Evolutionary conservation across 2,797 vertebrate genomes (phyloP).

Genomic region (Neomorphus geoffroyi): DNA sequence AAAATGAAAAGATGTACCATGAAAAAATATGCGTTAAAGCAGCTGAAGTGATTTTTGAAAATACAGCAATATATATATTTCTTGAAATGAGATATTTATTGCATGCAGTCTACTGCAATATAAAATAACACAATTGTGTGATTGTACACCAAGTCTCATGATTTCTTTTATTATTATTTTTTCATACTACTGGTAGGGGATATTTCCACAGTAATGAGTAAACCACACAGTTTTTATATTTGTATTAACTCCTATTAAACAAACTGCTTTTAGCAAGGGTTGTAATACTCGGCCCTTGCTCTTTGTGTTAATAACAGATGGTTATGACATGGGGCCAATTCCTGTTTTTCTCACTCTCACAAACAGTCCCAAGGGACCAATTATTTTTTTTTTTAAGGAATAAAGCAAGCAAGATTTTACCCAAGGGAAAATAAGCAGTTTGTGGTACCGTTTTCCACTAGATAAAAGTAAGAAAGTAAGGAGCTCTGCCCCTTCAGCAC

Average conservation of each 20-base stretch:
- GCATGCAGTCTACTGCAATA: not conserved
- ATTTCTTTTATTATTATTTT: not conserved
- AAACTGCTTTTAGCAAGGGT: constrained; percentile 42
- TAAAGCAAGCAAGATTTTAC: constrained; percentile 39
- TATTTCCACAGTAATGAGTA: constrained; percentile 34
- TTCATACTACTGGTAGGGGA: not conserved
- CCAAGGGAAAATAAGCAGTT: constrained; percentile 10
- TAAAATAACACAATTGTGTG: constrained; percentile 2
- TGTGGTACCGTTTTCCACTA: not conserved
- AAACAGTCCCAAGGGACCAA: constrained; percentile 3
- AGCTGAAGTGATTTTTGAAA: constrained; percentile 26
- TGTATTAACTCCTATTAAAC: constrained; percentile 39
- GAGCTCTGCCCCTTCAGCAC: not conserved
- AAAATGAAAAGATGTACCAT: constrained; percentile 27
- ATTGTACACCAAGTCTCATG: constrained; percentile 10
- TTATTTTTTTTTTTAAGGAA: not conserved
- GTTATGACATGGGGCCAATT: constrained; percentile 48
- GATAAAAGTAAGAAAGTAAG: not conserved
- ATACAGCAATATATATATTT: constrained; percentile 18
- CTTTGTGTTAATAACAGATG: constrained; percentile 51
- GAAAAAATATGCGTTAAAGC: not conserved
- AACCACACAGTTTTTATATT: constrained; percentile 58
- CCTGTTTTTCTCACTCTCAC: constrained; percentile 9
- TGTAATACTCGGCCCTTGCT: constrained; percentile 9
- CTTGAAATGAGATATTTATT: constrained; percentile 38